Evolutionary conservation across 2,113 vertebrate species (phyloP), one percentile per base, ranked within the genome.

Genomic region (Montifringilla adamsi): DNA sequence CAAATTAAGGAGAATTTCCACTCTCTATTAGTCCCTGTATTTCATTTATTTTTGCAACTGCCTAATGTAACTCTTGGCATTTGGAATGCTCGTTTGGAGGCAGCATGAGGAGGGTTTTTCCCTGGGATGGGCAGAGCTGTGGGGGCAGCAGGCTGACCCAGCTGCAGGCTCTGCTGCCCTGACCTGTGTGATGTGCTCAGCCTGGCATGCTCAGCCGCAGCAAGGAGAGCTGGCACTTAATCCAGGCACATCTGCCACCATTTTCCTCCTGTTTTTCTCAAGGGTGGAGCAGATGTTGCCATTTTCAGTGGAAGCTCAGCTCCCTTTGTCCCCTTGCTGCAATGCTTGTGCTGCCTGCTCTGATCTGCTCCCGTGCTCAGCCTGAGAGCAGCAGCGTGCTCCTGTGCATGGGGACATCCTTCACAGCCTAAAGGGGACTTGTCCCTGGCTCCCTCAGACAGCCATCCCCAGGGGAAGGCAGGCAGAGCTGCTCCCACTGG

Each of bases 1-100:
- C 35, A 81, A 93, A 96, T 93, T 64, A 86, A 49, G 87, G 50
- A 80, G 79, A 85, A 88, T 78, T 92, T 74, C 87, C 52, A 30
- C 78, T 80, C 78, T 77, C 87, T 78, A 15, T 81, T 87, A 83
- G 59, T 18, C 64, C 50, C 55, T 67, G 0, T 15, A 87, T 94
- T 88, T 70, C 24, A 72, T 84, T 90, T 86, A 44, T 90, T 93
- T 91, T 80, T 47, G 33, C 14, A 24, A 31, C 37, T 50, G 39
- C 5, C 60, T 67, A 9, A 6, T 2, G 2, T 0, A 50, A 37
- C 0, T 15, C 35, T 52, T 19, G 33, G 16, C 23, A 15, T 35
- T 81, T 23, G 75, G 78, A 68, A 20, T 41, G n/a, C 31, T 20
- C 13, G 4, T n/a, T 47, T 11, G 39, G 31, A n/a, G 75, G 88